Evolutionary conservation across 2,888 invertebrate genomes (phyloP).

Genomic region (Mesoligia furuncula): DNA sequence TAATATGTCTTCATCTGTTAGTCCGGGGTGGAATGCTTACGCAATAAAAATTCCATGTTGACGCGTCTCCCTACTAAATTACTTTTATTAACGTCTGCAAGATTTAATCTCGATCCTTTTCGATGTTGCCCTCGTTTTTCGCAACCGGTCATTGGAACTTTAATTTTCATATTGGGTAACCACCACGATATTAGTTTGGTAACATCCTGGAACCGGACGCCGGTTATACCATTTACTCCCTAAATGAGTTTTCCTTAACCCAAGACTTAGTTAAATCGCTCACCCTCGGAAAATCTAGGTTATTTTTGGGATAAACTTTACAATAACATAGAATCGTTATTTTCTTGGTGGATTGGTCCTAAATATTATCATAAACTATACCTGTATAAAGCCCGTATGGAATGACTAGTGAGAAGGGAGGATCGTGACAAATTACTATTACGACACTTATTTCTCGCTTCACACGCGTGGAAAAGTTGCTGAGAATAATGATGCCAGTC

Average conservation of each 20-base stretch:
- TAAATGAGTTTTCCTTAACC: conserved; percentile 38
- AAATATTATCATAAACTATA: conserved; percentile 41
- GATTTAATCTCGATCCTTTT: conserved; percentile 72
- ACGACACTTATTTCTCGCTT: conserved; percentile 67
- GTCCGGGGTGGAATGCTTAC: conserved; percentile 69
- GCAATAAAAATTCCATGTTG: conserved; percentile 80
- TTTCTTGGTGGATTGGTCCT: conserved; percentile 9
- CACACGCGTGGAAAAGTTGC: conserved; percentile 60
- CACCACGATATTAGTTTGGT: conserved; percentile 7
- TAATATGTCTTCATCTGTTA: conserved; percentile 79
- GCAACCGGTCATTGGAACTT: conserved; percentile 31
- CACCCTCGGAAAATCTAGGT: conserved; percentile 27
- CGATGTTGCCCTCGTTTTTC: conserved; percentile 56
- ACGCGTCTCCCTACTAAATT: conserved; percentile 75
- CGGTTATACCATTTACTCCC: conserved; percentile 31
- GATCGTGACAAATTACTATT: conserved; percentile 66
- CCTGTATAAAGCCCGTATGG: conserved; percentile 35
- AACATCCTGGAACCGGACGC: conserved; percentile 7
- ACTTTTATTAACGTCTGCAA: conserved; percentile 77
- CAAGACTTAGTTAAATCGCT: conserved; percentile 23
- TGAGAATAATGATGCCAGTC: conserved; percentile 64
- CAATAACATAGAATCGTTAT: background rate
- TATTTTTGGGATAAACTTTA: conserved; percentile 8
- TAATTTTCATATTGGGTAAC: conserved; percentile 45
- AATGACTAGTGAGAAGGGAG: conserved; percentile 43